Evolutionary conservation across 1,140 invertebrate genomes (phyloP).

Genomic region (Lasaia peninsularis): DNA sequence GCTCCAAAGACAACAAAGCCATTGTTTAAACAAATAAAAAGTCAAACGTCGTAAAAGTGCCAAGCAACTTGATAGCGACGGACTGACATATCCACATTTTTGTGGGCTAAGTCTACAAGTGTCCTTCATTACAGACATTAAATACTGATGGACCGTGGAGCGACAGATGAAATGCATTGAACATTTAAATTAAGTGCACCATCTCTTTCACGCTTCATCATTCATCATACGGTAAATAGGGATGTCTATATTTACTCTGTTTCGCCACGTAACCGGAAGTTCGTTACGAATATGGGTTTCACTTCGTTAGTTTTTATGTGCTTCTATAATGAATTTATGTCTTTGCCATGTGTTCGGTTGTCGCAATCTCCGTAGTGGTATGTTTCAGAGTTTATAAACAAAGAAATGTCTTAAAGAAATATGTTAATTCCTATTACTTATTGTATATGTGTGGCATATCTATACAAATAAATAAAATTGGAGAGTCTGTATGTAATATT

Average conservation of each 20-base stretch:
- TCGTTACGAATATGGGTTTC: slow-evolving; percentile 64
- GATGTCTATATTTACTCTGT: slow-evolving; percentile 28
- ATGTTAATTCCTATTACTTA: no score
- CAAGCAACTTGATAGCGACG: slow-evolving; percentile 63
- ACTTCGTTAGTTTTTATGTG: slow-evolving; percentile 70
- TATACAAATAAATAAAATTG: no score
- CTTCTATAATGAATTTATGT: slow-evolving; percentile 70
- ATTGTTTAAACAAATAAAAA: slow-evolving; percentile 34
- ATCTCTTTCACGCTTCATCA: slow-evolving; percentile 31
- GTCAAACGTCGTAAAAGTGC: slow-evolving; percentile 43
- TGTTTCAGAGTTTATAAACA: no score
- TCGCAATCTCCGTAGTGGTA: not conserved
- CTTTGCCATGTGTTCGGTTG: slow-evolving; percentile 29
- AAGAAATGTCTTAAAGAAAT: no score
- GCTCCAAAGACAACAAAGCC: slow-evolving; percentile 1
- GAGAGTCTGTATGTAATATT: no score
- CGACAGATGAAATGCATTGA: slow-evolving; percentile 43
- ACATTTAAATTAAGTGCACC: slow-evolving; percentile 31
- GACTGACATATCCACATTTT: slow-evolving; percentile 65
- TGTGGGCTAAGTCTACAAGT: slow-evolving; percentile 43
- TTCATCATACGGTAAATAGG: slow-evolving; percentile 26
- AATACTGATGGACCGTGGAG: slow-evolving; percentile 57
- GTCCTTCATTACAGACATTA: slow-evolving; percentile 69
- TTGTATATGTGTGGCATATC: no score
- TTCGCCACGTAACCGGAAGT: slow-evolving; percentile 58